Conservation (phyloP, 2,888 invertebrate genomes). For the Amorpha juglandis region DNA sequence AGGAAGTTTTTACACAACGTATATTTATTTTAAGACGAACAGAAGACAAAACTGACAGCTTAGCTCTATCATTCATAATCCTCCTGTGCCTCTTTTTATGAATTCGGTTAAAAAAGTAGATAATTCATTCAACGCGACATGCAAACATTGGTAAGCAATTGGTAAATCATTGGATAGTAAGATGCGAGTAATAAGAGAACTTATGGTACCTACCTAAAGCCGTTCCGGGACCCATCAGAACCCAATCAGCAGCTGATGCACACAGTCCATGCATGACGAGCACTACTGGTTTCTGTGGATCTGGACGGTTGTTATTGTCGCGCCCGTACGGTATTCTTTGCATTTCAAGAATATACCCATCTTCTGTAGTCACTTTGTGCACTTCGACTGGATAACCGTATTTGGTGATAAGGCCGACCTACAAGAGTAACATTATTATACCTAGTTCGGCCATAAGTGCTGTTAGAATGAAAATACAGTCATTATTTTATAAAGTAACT, state of each 20-base stretch:
- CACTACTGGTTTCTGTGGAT: conserved; percentile 73
- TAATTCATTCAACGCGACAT: no score
- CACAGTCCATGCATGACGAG: conserved; percentile 87
- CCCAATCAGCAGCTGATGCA: conserved; percentile 87
- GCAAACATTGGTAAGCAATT: no score
- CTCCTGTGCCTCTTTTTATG: no score
- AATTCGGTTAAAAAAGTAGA: no score
- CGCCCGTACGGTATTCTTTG: conserved; percentile 51
- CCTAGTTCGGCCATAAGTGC: no score
- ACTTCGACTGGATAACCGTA: conserved; percentile 51
- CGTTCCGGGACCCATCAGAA: conserved; percentile 86
- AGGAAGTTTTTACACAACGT: no score
- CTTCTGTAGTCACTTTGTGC: conserved; percentile 49
- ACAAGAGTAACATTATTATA: conserved; percentile 23
- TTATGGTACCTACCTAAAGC: conserved; percentile 79
- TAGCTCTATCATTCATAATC: no score
- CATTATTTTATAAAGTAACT: no score
- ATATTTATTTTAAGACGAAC: no score
- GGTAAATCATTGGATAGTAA: no score
- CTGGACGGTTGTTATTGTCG: conserved; percentile 47
- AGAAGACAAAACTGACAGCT: no score
- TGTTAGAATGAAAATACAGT: no score
- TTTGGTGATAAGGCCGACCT: conserved; percentile 49
- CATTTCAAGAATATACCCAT: conserved; percentile 51
- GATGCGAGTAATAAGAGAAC: neutral